Evolutionary conservation across 2,888 invertebrate genomes (phyloP), one percentile per base, ranked within the genome.

Genomic region (Acleris emargana): DNA sequence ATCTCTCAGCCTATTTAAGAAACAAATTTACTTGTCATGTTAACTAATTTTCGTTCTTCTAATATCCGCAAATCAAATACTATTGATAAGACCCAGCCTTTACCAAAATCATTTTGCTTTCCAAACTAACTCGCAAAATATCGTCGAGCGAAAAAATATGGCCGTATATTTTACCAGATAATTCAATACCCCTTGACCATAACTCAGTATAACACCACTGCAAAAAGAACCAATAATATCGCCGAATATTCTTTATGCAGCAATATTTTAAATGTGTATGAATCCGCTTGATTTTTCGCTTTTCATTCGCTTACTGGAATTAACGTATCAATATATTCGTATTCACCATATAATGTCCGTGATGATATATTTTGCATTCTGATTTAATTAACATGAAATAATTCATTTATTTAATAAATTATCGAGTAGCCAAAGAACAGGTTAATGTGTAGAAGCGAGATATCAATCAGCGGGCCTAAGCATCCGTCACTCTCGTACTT

Each of bases 101-200:
- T 43, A 43, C 50, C 53, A 47, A 54, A 64, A 53, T 38, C 42
- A 54, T 64, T 60, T 59, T 22, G 50, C 43, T 55, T 60, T 57
- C 28, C 22, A 51, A 66, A 66, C 11, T 66, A 58, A 47, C 38
- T 17, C 28, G 42, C 43, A 42, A 67, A 60, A 60, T 62, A 68
- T 52, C 45, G 63, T 20, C 17, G 43, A 45, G 59, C 32, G 50
- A 57, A 59, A 67, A 67, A 59, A 59, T 60, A 64, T 55, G 22
- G 64, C 62, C 43, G 58, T 63, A 68, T 70, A 60, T 67, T 59
- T 62, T 61, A 62, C 28, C 55, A 67, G 57, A 71, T 69, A 69
- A 68, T 68, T 71, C 71, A 69, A 69, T 69, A 64, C 58, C 62
- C 52, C 58, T 69, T 69, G 69, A 62, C 68, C 68, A 67, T 71